Evolutionary conservation across 2,797 vertebrate genomes (phyloP), one percentile per base, ranked within the genome.

Genomic region (Helicolenus hilgendorfi): DNA sequence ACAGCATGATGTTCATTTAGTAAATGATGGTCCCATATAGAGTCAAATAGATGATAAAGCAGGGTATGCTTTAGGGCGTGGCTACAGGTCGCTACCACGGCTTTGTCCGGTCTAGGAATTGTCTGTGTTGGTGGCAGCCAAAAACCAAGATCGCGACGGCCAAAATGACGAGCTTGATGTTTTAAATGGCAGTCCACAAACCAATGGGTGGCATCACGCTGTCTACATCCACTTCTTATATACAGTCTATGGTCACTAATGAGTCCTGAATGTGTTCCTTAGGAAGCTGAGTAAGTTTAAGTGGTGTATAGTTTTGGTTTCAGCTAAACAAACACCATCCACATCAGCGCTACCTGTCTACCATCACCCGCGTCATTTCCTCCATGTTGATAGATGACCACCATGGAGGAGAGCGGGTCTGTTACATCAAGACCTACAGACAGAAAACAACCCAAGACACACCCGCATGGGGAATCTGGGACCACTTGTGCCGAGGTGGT

Each of bases 41-140:
- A 45, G 41, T 45, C 0, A 45, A 45, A 45, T 45, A 45, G 41
- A 45, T 0, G 0, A 45, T 45, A 45, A 45, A 45, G 41, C 41
- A 45, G 41, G 41, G 41, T 0, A 45, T 18, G 41, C 0, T 45
- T 18, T 0, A 18, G 41, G 14, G 6, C 41, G 0, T 45, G 41
- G 41, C 41, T 45, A 45, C 41, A 45, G 41, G 41, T 45, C 41
- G 41, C 41, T 45, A 45, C 41, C 41, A 0, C 0, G 41, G 41
- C 14, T 2, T 18, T 45, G 41, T 45, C 15, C 15, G 7, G 41
- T 45, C 41, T 45, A 15, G 41, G 41, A 45, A 14, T 45, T 45
- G 0, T 45, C 41, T 18, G 41, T 45, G 41, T 45, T 45, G 14
- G 41, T 0, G 41, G 38, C 14, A 41, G 35, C 35, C 35, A 38